These are phyloP conservation scores for Eciton burchellii DNA, from an alignment of 1,140 invertebrate genomes.

Conservation along the genomic window DNA sequence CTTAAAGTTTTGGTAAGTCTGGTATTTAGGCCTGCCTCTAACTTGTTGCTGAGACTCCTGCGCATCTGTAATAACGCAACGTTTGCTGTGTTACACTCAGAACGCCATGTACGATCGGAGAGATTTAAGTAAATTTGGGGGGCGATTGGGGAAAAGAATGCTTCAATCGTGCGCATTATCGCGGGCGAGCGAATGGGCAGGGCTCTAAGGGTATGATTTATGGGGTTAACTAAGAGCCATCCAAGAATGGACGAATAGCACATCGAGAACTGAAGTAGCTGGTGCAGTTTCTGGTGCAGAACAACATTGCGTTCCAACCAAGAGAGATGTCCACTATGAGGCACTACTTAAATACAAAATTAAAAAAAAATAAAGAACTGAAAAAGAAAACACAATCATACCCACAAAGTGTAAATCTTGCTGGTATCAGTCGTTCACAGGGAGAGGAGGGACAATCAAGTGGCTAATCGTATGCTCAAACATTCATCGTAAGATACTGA, in stretches of 20 bases:
- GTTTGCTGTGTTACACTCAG: constrained; percentile 85
- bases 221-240: constrained; percentile 77
- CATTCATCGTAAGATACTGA: constrained; percentile 65
- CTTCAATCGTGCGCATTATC: constrained; percentile 71
- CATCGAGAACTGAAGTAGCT: constrained; percentile 77
- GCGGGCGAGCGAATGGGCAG: neutral
- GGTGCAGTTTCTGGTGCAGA: constrained; percentile 82
- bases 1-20: constrained; percentile 94
- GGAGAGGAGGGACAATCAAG: constrained; percentile 64
- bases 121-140: constrained; percentile 63
- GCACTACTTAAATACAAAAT: constrained; percentile 73
- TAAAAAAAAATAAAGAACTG: constrained; percentile 61
- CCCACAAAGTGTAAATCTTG: constrained; percentile 65
- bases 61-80: constrained; percentile 88
- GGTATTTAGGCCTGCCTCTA: constrained; percentile 93
- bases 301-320: constrained; percentile 81
- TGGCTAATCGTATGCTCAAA: constrained; percentile 70
- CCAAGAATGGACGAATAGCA: constrained; percentile 64
- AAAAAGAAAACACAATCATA: constrained; percentile 68
- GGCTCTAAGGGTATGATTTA: neutral
- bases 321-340: constrained; percentile 76
- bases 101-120: constrained; percentile 74
- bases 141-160: constrained; percentile 52
- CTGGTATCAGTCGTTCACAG: constrained; percentile 54
- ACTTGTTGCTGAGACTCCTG: constrained; percentile 90